phyloP scores from a whole-genome alignment of 2,888 invertebrate genomes.

The Vanessa cardui region DNA sequence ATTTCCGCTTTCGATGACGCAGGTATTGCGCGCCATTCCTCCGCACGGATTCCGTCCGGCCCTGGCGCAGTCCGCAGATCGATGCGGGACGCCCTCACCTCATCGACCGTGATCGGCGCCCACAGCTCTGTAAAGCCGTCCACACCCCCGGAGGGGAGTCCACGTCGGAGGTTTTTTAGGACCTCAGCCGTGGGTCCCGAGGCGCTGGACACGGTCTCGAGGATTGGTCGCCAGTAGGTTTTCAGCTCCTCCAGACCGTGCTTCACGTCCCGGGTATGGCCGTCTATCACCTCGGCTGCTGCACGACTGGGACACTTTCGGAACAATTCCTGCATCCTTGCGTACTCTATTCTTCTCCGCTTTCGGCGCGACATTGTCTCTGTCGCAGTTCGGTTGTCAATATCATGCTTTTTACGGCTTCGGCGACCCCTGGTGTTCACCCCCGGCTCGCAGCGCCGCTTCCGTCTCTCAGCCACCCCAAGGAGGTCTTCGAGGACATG shows the following conservation, averaged over 20 bases:
- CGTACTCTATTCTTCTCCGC: slow-evolving; percentile 38
- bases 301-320: slow-evolving; percentile 34
- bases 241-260: slow-evolving; percentile 37
- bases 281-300: slow-evolving; percentile 39
- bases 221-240: slow-evolving; percentile 40
- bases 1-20: neutral
- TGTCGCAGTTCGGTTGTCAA: slow-evolving; percentile 2
- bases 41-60: slow-evolving; percentile 42
- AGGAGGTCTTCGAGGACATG: slow-evolving; percentile 11
- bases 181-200: slow-evolving; percentile 17
- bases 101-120: slow-evolving; percentile 19
- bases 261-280: slow-evolving; percentile 28
- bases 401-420: neutral
- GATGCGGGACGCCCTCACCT: slow-evolving; percentile 33
- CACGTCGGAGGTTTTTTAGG: neutral
- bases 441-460: slow-evolving; percentile 9
- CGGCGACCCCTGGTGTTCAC: slow-evolving; percentile 16
- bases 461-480: slow-evolving; percentile 9
- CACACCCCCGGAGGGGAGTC: neutral
- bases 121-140: neutral
- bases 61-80: slow-evolving; percentile 40
- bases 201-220: slow-evolving; percentile 35
- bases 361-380: slow-evolving; percentile 14
- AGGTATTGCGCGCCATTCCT: slow-evolving; percentile 39
- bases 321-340: slow-evolving; percentile 36